Conservation (phyloP, 2,888 invertebrate genomes). For the Cosmorhoe ocellata region DNA sequence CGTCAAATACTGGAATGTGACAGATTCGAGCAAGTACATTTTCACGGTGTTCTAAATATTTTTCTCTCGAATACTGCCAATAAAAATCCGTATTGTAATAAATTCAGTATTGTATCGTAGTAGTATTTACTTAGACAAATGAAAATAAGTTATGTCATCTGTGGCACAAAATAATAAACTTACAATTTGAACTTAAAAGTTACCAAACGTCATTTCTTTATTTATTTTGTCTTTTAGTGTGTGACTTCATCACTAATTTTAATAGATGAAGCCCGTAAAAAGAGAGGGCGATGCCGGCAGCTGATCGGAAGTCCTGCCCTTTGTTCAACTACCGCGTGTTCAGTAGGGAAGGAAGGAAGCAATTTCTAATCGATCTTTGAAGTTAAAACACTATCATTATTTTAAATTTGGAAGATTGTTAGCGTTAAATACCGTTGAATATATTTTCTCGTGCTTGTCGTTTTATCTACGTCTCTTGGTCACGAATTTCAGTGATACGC, state of each 20-base stretch:
- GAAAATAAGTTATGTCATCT: no score
- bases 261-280: constrained; percentile 77
- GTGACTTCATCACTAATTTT: constrained; percentile 57
- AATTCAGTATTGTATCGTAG: no score
- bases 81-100: no score
- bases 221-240: constrained; percentile 35
- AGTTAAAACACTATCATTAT: constrained; percentile 21
- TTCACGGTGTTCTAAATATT: not conserved
- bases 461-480: constrained; percentile 25
- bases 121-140: no score
- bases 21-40: not conserved
- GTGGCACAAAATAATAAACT: not conserved
- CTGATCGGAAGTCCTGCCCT: constrained; percentile 82
- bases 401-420: constrained; percentile 16
- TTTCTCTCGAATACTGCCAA: not conserved
- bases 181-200: constrained; percentile 7
- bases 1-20: constrained; percentile 20
- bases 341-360: constrained; percentile 72
- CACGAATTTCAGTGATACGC: constrained; percentile 55
- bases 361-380: constrained; percentile 39
- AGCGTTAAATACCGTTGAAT: not conserved
- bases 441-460: not conserved
- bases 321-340: constrained; percentile 71
- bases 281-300: constrained; percentile 73
- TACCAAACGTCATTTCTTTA: constrained; percentile 23